A percentile compares a stretch with the other conserved stretches of the same genome.
Evolutionary conservation across 2,113 vertebrate genomes (phyloP).

Genomic region (Aegithalos caudatus): DNA sequence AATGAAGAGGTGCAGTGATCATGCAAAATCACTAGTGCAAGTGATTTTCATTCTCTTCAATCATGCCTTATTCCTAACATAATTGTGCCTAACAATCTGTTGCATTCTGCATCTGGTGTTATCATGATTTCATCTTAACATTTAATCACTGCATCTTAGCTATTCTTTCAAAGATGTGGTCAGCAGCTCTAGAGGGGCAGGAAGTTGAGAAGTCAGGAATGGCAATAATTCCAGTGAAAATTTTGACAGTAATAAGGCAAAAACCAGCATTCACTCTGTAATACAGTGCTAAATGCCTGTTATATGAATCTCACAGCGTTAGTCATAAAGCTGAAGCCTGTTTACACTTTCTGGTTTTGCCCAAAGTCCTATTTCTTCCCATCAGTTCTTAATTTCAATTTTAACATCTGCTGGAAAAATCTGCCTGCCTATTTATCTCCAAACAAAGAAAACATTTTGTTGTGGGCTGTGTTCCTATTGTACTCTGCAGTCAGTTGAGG

Average conservation of each 20-base stretch:
- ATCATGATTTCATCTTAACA: neutral
- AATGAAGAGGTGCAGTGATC: neutral
- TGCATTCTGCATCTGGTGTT: neutral
- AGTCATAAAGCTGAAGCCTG: neutral
- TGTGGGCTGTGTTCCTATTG: neutral
- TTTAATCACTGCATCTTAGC: neutral
- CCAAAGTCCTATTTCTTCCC: neutral
- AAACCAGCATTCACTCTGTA: neutral
- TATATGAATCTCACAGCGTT: neutral
- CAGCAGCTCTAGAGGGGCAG: neutral
- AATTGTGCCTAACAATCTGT: neutral
- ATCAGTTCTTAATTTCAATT: neutral
- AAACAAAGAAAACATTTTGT: neutral
- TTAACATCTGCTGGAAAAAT: neutral
- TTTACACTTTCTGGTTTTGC: neutral
- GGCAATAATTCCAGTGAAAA: neutral
- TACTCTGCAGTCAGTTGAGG: neutral
- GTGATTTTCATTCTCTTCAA: constrained; percentile 23
- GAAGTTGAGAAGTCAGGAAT: neutral
- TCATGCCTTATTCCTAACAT: neutral
- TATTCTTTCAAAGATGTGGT: neutral
- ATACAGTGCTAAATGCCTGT: neutral
- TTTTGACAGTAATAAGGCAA: neutral
- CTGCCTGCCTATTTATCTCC: neutral
- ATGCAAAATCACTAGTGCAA: neutral